Base-by-base conservation (phyloP, 2,113 vertebrate genomes). In the Onychostruthus taczanowskii region DNA sequence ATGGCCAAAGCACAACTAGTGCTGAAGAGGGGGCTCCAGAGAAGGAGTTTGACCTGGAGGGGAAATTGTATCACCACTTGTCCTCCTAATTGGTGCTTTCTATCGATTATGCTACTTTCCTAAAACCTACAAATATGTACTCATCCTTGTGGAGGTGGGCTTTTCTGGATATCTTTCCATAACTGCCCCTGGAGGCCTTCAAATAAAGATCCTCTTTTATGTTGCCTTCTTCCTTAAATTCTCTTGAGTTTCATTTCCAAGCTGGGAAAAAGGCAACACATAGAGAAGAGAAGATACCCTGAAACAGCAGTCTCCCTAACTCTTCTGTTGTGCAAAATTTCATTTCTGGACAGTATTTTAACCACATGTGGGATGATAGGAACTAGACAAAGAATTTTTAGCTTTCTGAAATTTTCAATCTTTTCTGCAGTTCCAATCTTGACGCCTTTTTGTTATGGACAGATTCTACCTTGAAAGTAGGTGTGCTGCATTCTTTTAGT, bases 291-390 rank as follows among this genome's bases (percentile, higher is more conserved):
- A 47, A 74, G 18, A n/a, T 77, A 41, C 9, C 31, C 31, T 66
- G 41, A 91, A 74, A 30, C 4, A 53, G 12, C 24, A 53, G 17
- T 53, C 5, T 75, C 16, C 10, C 19, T 70, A 44, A 58, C 35
- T 78, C 59, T 77, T 74, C 37, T 79, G 23, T 69, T 69, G 7
- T 59, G 30, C 21, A 63, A 41, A 70, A 78, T 66, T 78, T 85
- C 9, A 37, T 9, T 92, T 61, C 27, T 63, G 41, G 27, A 39
- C 15, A 56, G 4, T 69, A 56, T 84, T 33, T 83, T 70, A 87
- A 39, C 27, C 35, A 27, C 14, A 27, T 0, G 0, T 56, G 37
- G 58, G 2, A 7, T 76, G 63, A 43, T 30, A 59, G 33, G 15
- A 9, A 43, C 20, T 39, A 75, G 43, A 83, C 19, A 47, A 27